Evolutionary conservation across 2,888 invertebrate genomes (phyloP), one percentile per base, ranked within the genome.

Genomic region (Bugulina stolonifera): DNA sequence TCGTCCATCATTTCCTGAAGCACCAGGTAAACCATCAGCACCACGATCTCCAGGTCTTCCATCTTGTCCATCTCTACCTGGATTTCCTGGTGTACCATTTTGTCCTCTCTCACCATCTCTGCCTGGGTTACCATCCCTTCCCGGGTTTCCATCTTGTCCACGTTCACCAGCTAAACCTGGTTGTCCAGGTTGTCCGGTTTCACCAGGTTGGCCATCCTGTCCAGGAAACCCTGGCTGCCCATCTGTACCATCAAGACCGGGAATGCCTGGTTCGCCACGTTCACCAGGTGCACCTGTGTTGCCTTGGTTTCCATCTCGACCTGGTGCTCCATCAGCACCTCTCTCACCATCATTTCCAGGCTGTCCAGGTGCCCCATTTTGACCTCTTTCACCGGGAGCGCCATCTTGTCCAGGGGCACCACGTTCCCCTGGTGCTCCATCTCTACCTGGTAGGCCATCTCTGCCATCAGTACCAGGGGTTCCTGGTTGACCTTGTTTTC

Each of bases 361-460:
- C 23, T 14, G 2, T 2, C 71, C 71, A 34, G 72, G 64, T 71
- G 64, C 10, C 25, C 72, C 72, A 70, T 55, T 35, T 35, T 69
- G 23, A 18, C 72, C 71, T 71, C 22, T 18, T 35, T 22, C 22
- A 27, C 71, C 71, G 14, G 71, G 71, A 27, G n/a, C 23, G 22
- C 71, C 64, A 25, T 10, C 23, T 34, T 69, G 73, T 64, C 74
- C 74, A n/a, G 71, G 32, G 3, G 54, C 58, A 43, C 75, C 75
- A 64, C 72, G 18, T 23, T 35, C 32, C 35, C 77, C 77, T 69
- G 72, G 71, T 25, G 69, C 57, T 72, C 76, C 76, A 73, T 34
- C 35, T 29, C 71, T 69, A 43, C 75, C 75, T 69, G 72, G 71
- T 1, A 43, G 55, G 1, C 75, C 75, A 64, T 64, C 55, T 35